These are phyloP conservation scores for Monodelphis domestica DNA, from an alignment of 2,797 vertebrate species.

Conservation along the genomic window DNA sequence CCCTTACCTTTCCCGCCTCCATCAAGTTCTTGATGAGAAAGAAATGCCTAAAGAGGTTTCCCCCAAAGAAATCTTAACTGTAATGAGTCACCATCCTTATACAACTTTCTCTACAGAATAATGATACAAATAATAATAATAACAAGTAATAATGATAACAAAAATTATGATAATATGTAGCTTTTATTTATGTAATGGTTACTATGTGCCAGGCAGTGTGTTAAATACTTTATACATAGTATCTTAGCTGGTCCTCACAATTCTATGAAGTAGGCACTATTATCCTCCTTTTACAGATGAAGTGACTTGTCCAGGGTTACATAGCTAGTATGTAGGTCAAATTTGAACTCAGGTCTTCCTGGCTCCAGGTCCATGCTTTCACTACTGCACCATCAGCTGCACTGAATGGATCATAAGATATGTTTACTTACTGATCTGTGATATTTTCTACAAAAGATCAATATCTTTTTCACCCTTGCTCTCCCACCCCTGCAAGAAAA, in stretches of 20 bases:
- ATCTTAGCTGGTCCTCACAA: background rate
- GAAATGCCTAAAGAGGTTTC: rapidly evolving
- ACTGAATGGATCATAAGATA: background rate
- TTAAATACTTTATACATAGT: background rate
- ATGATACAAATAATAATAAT: background rate
- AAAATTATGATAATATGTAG: no score
- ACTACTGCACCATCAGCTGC: background rate
- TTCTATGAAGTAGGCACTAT: background rate
- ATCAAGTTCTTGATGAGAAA: background rate
- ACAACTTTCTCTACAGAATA: background rate
- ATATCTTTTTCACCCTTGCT: no score
- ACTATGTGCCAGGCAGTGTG: background rate
- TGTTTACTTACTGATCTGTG: background rate
- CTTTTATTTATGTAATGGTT: background rate
- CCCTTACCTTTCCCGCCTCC: background rate
- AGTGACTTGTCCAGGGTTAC: background rate
- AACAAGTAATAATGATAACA: background rate
- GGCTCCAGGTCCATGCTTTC: background rate
- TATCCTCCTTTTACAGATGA: background rate
- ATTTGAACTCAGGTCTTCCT: background rate
- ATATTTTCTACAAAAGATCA: rapidly evolving
- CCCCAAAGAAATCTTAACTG: rapidly evolving
- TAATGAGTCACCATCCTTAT: rapidly evolving
- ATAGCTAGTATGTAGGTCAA: background rate
- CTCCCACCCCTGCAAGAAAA: rapidly evolving